Evolutionary conservation across 1,140 invertebrate genomes (phyloP).

Genomic region (Pogonognathellus flavescens): DNA sequence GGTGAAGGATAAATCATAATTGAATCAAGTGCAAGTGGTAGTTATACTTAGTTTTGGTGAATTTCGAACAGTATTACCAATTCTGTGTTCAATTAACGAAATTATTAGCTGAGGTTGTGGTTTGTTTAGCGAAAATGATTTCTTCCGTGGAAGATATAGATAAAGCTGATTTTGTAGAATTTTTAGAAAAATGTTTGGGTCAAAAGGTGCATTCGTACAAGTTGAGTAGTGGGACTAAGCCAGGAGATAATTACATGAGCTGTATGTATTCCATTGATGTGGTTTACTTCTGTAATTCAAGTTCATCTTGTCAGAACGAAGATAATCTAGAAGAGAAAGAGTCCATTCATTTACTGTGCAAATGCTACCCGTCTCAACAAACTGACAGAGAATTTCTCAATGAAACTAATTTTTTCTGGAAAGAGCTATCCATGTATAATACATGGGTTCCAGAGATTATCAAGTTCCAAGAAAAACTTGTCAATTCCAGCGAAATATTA

Average conservation of each 20-base stretch:
- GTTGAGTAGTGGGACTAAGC: background rate
- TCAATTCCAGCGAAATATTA: background rate
- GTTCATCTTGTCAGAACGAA: background rate
- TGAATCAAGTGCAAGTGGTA: too few relatives aligned
- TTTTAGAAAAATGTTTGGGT: constrained; percentile 5
- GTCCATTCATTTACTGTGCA: constrained; percentile 1
- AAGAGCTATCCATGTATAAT: constrained; percentile 20
- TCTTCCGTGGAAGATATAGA: too few relatives aligned
- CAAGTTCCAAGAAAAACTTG: constrained; percentile 18
- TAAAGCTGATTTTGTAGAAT: background rate
- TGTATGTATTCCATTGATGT: constrained; percentile 6
- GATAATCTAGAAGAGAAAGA: background rate
- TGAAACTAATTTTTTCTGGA: constrained; percentile 17
- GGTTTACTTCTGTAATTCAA: too few relatives aligned
- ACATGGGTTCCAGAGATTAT: constrained; percentile 29
- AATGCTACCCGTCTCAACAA: background rate
- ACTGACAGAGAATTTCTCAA: background rate
- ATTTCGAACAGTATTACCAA: too few relatives aligned
- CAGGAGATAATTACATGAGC: constrained; percentile 48
- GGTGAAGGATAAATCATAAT: too few relatives aligned
- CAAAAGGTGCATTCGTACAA: background rate
- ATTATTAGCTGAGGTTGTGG: too few relatives aligned
- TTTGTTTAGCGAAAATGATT: too few relatives aligned
- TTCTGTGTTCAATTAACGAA: too few relatives aligned
- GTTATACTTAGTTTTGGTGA: too few relatives aligned